Percentiles rank a stretch among this genome's conserved stretches.
These are phyloP conservation scores for Salarias fasciatus DNA, from an alignment of 2,797 vertebrate species.

Conservation along the genomic window DNA sequence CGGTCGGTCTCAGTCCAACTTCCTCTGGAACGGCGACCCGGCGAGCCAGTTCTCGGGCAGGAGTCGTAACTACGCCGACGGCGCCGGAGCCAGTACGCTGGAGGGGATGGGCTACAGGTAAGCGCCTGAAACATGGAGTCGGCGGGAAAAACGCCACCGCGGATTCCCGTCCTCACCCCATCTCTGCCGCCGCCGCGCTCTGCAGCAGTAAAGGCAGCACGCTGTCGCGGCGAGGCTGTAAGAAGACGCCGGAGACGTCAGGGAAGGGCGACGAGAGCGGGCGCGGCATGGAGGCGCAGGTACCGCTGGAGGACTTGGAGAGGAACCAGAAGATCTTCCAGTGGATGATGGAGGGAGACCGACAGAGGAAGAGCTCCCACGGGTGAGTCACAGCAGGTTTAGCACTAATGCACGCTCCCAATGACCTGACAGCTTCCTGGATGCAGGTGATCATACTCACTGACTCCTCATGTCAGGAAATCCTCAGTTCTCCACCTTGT, in stretches of 20 bases:
- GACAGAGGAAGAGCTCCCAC: constrained; percentile 90
- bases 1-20: constrained; percentile 65
- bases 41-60: constrained; percentile 85
- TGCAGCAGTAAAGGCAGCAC: constrained; percentile 89
- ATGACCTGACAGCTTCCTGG: background rate
- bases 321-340: constrained; percentile 96
- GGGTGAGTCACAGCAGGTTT: constrained; percentile 72
- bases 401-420: background rate
- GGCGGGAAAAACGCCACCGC: background rate
- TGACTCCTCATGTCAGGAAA: too few species aligned
- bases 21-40: constrained; percentile 86
- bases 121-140: constrained; percentile 10
- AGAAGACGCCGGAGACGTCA: constrained; percentile 84
- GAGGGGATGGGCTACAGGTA: constrained; percentile 90
- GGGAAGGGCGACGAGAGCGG: constrained; percentile 82
- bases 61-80: constrained; percentile 89
- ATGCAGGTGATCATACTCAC: too few species aligned
- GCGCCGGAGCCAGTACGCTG: constrained; percentile 75
- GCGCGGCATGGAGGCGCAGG: constrained; percentile 82
- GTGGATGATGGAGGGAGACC: constrained; percentile 97
- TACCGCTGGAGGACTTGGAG: constrained; percentile 88
- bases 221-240: constrained; percentile 85
- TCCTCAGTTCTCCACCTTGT: too few species aligned
- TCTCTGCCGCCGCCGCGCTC: constrained; percentile 11
- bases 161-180: background rate